Conservation (phyloP, 2,888 invertebrate species). For the Homarus gammarus region DNA sequence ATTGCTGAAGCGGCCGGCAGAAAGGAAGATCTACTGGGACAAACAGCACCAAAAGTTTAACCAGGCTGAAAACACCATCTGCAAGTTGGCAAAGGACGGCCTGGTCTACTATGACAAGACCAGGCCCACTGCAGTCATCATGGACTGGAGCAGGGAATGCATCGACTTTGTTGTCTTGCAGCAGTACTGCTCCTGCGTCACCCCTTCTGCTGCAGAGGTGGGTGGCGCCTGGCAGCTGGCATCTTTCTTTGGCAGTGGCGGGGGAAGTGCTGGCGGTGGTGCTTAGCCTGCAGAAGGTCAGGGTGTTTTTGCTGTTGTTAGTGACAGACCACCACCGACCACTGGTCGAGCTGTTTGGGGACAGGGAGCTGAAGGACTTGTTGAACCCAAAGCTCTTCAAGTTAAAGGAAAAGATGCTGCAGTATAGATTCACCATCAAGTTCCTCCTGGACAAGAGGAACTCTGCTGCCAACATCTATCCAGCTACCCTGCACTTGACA, state of each 20-base stretch:
- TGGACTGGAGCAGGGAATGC: constrained; percentile 39
- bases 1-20: constrained; percentile 15
- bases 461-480: background rate
- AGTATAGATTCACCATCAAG: background rate
- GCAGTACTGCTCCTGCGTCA: constrained; percentile 26
- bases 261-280: constrained; percentile 35
- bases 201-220: constrained; percentile 33
- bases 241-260: constrained; percentile 24
- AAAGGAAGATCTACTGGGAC: constrained; percentile 39
- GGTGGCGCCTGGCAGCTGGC: background rate
- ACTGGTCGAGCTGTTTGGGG: constrained; percentile 16
- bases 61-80: background rate
- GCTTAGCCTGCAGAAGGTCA: constrained; percentile 32
- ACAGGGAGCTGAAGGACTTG: background rate
- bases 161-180: constrained; percentile 36
- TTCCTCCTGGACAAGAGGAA: constrained; percentile 1
- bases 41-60: background rate
- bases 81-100: constrained; percentile 42
- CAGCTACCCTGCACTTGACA: background rate
- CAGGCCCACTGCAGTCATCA: constrained; percentile 29
- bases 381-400: constrained; percentile 8
- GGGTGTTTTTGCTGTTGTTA: constrained; percentile 23
- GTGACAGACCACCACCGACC: constrained; percentile 1
- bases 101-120: constrained; percentile 16
- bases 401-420: background rate